phyloP scores from a whole-genome alignment of 2,113 vertebrate species.

The Aspiorhynchus laticeps region DNA sequence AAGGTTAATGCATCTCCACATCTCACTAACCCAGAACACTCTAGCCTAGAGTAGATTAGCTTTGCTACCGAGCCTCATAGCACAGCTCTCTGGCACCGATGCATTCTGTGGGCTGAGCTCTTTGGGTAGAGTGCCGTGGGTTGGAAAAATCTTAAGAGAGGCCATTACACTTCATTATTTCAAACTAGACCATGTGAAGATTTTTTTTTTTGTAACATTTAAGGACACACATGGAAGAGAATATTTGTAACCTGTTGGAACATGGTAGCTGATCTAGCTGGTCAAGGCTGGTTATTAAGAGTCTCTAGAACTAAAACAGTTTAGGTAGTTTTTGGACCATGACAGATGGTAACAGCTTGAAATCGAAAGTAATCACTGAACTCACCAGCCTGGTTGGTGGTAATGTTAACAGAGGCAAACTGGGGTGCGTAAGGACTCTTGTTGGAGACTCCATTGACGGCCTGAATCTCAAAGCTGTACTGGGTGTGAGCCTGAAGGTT shows the following conservation, averaged over 20 bases:
- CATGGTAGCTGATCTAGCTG: neutral
- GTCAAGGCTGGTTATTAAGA: neutral
- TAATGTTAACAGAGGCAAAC: conserved; percentile 93
- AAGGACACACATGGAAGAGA: neutral
- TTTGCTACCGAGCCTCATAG: conserved; percentile 33
- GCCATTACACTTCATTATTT: conserved; percentile 69
- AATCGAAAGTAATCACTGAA: conserved; percentile 28
- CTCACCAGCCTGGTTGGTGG: conserved; percentile 97
- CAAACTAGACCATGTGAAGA: conserved; percentile 41
- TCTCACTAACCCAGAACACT: neutral
- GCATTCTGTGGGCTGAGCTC: conserved; percentile 63
- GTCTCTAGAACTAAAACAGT: neutral
- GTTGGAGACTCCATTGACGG: conserved; percentile 92
- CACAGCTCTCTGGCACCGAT: conserved; percentile 59
- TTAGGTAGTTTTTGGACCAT: no score
- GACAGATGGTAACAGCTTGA: neutral
- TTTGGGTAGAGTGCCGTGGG: conserved; percentile 61
- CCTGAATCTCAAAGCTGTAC: conserved; percentile 98
- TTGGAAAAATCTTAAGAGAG: conserved; percentile 58
- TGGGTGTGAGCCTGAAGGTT: conserved; percentile 96
- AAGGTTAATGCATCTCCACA: neutral
- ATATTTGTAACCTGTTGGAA: neutral
- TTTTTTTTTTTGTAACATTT: no score
- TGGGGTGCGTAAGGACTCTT: conserved; percentile 89
- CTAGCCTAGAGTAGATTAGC: neutral